These are phyloP conservation scores for Mallateleia sp. DNA, from an alignment of 2,888 invertebrate genomes.

Conservation along the genomic window DNA sequence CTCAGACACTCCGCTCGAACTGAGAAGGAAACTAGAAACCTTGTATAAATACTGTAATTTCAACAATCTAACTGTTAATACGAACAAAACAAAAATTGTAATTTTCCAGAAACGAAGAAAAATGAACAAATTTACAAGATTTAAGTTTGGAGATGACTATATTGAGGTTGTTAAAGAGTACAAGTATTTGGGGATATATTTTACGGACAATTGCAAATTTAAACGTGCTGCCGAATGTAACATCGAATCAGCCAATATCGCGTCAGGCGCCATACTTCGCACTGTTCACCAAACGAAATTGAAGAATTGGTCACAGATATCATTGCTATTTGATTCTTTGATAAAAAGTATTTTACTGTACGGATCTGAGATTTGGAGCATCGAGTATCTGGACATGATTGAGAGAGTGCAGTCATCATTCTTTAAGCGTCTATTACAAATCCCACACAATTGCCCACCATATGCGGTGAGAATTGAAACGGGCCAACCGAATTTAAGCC, in stretches of 20 bases:
- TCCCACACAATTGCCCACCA: neutral
- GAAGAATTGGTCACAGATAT: neutral
- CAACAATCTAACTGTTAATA: neutral
- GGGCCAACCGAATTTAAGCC: neutral
- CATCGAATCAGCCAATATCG: neutral
- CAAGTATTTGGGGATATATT: conserved; percentile 22
- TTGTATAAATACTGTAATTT: neutral
- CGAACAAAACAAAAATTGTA: neutral
- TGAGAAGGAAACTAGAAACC: neutral
- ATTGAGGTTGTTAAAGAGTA: conserved; percentile 16
- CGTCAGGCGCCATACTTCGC: neutral
- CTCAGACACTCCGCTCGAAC: conserved; percentile 10
- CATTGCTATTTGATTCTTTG: neutral
- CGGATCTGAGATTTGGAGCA: neutral
- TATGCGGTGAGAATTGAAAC: neutral
- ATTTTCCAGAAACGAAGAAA: too few species aligned
- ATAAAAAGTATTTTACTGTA: neutral
- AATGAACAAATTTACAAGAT: neutral
- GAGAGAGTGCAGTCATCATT: neutral
- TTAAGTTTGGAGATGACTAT: neutral
- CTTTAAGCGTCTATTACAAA: neutral
- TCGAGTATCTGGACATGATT: neutral
- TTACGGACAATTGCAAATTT: conserved; percentile 9
- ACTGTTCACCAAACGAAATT: neutral
- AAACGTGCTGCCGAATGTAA: neutral